Evolutionary conservation across 1,140 invertebrate genomes (phyloP).

Genomic region (Bombus huntii): DNA sequence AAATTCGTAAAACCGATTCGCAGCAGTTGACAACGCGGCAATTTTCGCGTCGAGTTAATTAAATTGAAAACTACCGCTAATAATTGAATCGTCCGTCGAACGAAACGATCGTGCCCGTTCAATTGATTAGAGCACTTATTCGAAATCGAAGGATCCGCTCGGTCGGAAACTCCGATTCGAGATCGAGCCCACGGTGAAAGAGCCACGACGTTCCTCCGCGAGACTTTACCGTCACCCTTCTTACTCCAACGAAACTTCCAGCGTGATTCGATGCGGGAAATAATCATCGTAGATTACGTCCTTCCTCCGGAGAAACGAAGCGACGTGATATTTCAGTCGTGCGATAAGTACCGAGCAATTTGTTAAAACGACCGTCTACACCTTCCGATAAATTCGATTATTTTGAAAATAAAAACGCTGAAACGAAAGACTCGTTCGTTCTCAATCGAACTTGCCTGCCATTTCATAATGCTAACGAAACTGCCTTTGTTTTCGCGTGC

Average conservation of each 20-base stretch:
- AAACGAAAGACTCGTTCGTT: not conserved
- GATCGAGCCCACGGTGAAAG: not conserved
- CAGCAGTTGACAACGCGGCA: not conserved
- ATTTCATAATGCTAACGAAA: not conserved
- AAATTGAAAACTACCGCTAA: slow-evolving; percentile 23
- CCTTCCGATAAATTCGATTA: not conserved
- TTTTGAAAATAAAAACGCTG: not conserved
- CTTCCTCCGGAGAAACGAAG: not conserved
- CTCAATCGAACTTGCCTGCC: too few species aligned
- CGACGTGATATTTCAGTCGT: not conserved
- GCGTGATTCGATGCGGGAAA: not conserved
- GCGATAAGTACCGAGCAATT: slow-evolving; percentile 8
- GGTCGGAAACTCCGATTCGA: not conserved
- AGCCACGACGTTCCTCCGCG: not conserved
- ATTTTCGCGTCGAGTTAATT: slow-evolving; percentile 20
- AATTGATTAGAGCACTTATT: not conserved
- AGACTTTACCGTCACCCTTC: not conserved
- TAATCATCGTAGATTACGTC: slow-evolving; percentile 23
- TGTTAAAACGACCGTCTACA: not conserved
- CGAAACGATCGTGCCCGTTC: not conserved
- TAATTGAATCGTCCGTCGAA: slow-evolving; percentile 14
- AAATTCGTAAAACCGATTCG: slow-evolving; percentile 23
- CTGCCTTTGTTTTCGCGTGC: too few species aligned
- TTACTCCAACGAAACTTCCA: not conserved
- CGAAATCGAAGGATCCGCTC: slow-evolving; percentile 4